These are phyloP conservation scores for Masticophis lateralis DNA, from an alignment of 2,797 vertebrate species.

Conservation along the genomic window DNA sequence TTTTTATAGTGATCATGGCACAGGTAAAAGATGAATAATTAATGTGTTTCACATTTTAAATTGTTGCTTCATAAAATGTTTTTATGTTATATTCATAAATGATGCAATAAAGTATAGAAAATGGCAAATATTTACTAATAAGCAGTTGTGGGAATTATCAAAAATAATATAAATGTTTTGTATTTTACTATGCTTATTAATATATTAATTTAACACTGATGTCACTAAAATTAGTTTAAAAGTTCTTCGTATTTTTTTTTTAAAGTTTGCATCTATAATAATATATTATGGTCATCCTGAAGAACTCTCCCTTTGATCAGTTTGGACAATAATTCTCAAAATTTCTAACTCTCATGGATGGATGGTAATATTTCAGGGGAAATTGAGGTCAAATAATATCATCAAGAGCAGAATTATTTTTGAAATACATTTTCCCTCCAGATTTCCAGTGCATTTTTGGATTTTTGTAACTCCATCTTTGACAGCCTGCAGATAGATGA, in stretches of 20 bases:
- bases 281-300: not conserved
- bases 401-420: not conserved
- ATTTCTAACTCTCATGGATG: not conserved
- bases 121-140: not conserved
- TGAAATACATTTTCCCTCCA: slow-evolving; percentile 47
- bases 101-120: not conserved
- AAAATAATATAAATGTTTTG: not conserved
- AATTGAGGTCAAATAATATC: not conserved
- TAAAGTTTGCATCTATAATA: not conserved
- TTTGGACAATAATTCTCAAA: not conserved
- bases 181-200: not conserved
- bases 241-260: not conserved
- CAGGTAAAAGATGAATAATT: not conserved
- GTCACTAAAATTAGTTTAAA: not conserved
- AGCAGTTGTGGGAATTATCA: not conserved
- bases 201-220: not conserved
- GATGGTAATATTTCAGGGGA: not conserved
- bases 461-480: slow-evolving; percentile 70
- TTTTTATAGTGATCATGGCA: not conserved
- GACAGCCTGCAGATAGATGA: slow-evolving; percentile 58
- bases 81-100: not conserved
- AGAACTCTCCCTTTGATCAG: not conserved
- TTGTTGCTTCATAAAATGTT: not conserved
- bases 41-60: not conserved
- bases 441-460: slow-evolving; percentile 63